Base-by-base conservation (phyloP, 1,140 invertebrate species). In the Plodia interpunctella region DNA sequence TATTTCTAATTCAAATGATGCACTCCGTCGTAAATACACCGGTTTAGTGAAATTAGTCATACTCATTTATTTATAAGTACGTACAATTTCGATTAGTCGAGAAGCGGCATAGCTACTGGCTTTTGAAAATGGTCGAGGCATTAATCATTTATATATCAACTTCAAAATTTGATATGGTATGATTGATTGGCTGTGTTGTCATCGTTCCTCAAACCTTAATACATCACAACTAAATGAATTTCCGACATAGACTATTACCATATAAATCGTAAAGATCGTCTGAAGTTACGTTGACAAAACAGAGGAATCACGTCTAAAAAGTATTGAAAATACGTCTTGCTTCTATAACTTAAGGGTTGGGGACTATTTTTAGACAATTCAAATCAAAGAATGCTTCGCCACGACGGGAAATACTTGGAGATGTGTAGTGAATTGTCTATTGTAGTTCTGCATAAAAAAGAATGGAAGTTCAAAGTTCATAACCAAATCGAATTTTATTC, bases 111-210 rank as follows among this genome's bases (percentile, higher is more conserved):
- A 60, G 68, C 66, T 66, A 59, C 74, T 74, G 63, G 67, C 52
- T 65, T 76, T 74, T 62, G 61, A 57, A 77, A 74, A 72, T 75
- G 67, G 66, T 55, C 70, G 51, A 62, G 70, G 68, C 78, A 87
- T 87, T 78, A 83, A 87, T 87, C 84, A 85, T 80, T 81, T 81
- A 69, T n/a, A n/a, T 79, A 77, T 85, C 80, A 79, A 85, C 78
- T 80, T 83, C 75, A 78, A 85, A 83, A 83, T 84, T 81, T 85
- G 82, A 85, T 85, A 81, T 61, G 66, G 64, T 52, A 73, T 85
- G 84, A 87, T 87, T 74, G 82, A 87, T 44, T 87, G 70, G 64
- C 69, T 63, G 63, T 69, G 72, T 70, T 64, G 68, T 64, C 66
- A 70, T 71, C 59, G 8, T 49, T 49, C 30, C 64, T 62, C 49